Conservation (phyloP, 2,113 vertebrate species). For the Corythornis vintsioides region DNA sequence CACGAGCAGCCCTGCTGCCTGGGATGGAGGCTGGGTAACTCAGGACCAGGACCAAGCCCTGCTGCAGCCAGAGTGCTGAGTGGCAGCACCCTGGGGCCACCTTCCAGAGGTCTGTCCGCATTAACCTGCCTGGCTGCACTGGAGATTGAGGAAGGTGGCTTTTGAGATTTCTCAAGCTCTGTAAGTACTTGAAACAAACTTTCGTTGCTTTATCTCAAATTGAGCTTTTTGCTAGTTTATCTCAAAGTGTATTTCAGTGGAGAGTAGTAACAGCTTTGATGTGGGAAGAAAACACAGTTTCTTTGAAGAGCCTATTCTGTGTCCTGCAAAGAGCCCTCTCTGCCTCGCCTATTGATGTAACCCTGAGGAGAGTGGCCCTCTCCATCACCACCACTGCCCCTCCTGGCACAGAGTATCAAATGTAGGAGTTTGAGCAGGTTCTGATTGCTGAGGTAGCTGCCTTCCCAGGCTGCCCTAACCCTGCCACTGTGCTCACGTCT, state of each 20-base stretch:
- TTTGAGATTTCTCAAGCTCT: neutral
- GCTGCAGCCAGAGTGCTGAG: neutral
- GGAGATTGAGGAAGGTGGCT: neutral
- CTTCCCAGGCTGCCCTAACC: neutral
- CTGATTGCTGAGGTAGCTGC: neutral
- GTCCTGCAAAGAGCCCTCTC: neutral
- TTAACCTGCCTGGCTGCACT: neutral
- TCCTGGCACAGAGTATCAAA: fast-evolving
- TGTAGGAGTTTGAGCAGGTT: neutral
- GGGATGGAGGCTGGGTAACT: neutral
- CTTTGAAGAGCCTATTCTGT: neutral
- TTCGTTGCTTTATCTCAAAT: neutral
- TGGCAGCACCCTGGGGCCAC: fast-evolving
- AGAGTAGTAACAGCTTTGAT: neutral
- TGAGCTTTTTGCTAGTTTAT: neutral
- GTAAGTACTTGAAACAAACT: slow-evolving; percentile 22
- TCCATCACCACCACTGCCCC: neutral
- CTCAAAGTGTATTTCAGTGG: neutral
- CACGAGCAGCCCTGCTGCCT: neutral
- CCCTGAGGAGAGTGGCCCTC: neutral
- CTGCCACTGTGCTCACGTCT: fast-evolving
- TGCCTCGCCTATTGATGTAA: neutral
- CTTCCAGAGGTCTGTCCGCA: neutral
- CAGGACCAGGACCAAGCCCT: neutral
- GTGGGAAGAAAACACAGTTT: neutral